Base-by-base conservation (phyloP, 2,888 invertebrate species). In the Notocelia uddmanniana region DNA sequence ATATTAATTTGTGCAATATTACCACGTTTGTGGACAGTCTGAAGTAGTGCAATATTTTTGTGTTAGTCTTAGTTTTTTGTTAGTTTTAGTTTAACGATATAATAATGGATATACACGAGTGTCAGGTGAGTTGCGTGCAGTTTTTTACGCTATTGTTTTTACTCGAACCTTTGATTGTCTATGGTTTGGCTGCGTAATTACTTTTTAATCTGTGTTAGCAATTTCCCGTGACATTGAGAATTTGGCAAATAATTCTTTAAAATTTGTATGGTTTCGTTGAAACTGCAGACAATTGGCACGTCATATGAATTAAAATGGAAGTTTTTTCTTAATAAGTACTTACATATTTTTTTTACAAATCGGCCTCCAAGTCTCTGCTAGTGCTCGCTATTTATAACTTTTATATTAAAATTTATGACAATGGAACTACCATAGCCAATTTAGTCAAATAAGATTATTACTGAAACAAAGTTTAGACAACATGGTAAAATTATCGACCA, bases 61-160 rank as follows among this genome's bases (percentile, higher is more conserved):
- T 74, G 62, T 78, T 81, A 77, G 75, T 79, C 80, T 77, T 78
- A 83, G 81, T 82, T 78, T 79, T 78, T 78, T 73, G 41, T 74
- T 75, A 73, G 75, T 77, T 75, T 77, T 74, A 57, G 73, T 74
- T 73, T 77, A 77, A 81, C 80, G 81, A 73, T 73, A 77, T 81
- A 76, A 85, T 85, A 79, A 90, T 93, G 93, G 93, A 93, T 89
- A 85, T 92, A 74, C 89, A 86, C 67, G 93, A 93, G 76, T 93
- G 93, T 78, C 93, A 93, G 91, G 93, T 93, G 79, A 89, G 89
- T 76, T 58, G 62, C 70, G 72, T 73, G 69, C 19, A 26, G 26
- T 41, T 58, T 64, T 74, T 68, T 70, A 68, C 15, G 8, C 19
- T 52, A 48, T 34, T n/a, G 45, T 67, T 72, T 62, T 71, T 59